These are phyloP conservation scores for Ormyrus rosae DNA, from an alignment of 2,888 invertebrate genomes.

Conservation along the genomic window DNA sequence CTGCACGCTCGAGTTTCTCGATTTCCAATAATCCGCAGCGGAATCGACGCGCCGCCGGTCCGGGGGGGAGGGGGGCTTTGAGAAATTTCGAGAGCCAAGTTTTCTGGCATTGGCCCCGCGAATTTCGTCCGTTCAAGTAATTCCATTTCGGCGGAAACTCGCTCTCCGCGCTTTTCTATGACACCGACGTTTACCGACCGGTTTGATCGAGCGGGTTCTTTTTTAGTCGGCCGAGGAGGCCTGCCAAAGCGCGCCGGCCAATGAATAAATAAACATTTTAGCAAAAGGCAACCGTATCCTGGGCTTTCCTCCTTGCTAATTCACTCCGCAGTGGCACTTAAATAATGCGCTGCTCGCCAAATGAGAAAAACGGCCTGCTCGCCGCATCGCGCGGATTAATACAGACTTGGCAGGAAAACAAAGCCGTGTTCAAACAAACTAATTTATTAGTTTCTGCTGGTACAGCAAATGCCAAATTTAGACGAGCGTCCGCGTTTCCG, in stretches of 20 bases:
- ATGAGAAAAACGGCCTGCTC: not conserved
- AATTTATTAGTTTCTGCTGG: constrained; percentile 52
- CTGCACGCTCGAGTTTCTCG: constrained; percentile 41
- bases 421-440: constrained; percentile 46
- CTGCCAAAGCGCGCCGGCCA: too few relatives aligned
- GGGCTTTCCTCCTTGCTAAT: too few relatives aligned
- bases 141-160: not conserved
- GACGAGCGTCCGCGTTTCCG: constrained; percentile 24
- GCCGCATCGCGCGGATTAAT: constrained; percentile 8
- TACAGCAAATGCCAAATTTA: constrained; percentile 29
- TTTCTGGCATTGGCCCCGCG: constrained; percentile 47
- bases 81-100: constrained; percentile 61
- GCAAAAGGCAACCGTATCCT: too few relatives aligned
- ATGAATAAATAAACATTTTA: too few relatives aligned
- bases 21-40: constrained; percentile 44
- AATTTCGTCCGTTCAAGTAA: constrained; percentile 1
- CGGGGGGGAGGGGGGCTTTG: constrained; percentile 45
- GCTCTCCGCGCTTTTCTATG: not conserved
- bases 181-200: not conserved
- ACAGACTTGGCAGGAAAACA: constrained; percentile 27
- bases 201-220: not conserved
- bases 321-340: too few relatives aligned
- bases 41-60: constrained; percentile 22
- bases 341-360: too few relatives aligned
- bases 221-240: not conserved